These are phyloP conservation scores for Phodopus roborovskii DNA, from an alignment of 2,113 vertebrate genomes.

Conservation along the genomic window DNA sequence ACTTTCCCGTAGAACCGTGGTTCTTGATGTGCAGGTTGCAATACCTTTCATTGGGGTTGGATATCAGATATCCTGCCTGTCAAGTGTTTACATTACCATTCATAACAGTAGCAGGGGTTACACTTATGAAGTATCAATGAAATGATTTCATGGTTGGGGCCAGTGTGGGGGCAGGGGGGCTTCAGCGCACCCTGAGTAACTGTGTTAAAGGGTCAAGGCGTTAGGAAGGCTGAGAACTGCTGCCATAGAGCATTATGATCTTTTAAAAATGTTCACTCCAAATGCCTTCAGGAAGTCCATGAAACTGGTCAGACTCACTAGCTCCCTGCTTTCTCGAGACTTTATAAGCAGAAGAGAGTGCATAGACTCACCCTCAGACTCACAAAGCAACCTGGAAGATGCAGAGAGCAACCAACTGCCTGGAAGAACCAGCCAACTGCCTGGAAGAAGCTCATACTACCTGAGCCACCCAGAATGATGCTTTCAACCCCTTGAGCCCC, in stretches of 20 bases:
- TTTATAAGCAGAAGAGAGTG: neutral
- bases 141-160: neutral
- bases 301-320: neutral
- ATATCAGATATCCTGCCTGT: neutral
- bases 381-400: too few species aligned
- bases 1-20: neutral
- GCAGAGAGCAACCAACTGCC: too few species aligned
- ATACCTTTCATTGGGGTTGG: neutral
- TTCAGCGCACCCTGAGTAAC: neutral
- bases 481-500: neutral
- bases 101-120: neutral
- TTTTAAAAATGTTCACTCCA: neutral
- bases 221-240: neutral
- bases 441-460: neutral
- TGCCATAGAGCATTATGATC: neutral
- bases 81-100: neutral
- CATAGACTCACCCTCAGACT: neutral
- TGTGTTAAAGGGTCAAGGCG: neutral
- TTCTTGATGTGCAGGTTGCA: neutral
- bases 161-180: too few species aligned
- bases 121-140: neutral
- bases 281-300: neutral
- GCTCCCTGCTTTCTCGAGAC: neutral
- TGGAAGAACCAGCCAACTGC: neutral
- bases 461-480: neutral